phyloP scores from a whole-genome alignment of 2,113 vertebrate species.

The Lophotis ruficrista region DNA sequence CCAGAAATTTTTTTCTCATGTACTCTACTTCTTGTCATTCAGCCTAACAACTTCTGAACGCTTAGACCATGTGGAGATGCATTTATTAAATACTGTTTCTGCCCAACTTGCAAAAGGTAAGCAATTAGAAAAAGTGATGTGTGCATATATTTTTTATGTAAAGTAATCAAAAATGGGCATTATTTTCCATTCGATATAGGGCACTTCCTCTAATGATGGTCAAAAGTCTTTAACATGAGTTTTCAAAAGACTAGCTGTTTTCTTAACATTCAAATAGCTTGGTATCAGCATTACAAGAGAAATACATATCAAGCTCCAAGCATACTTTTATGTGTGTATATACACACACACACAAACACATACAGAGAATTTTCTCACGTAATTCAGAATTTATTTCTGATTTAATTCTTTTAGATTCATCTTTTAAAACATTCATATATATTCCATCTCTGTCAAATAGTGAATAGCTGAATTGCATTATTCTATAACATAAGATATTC shows the following conservation, averaged over 20 bases:
- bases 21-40: constrained; percentile 65
- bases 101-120: neutral
- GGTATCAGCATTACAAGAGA: neutral
- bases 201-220: neutral
- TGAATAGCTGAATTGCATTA: neutral
- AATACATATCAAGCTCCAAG: neutral
- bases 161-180: neutral
- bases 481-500: neutral
- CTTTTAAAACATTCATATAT: neutral
- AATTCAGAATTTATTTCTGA: neutral
- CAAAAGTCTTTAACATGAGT: neutral
- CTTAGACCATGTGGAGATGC: neutral
- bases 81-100: neutral
- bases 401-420: neutral
- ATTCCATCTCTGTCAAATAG: neutral
- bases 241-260: neutral
- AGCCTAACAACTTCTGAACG: constrained; percentile 72
- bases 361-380: neutral
- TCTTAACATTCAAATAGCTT: neutral
- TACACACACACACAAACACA: neutral
- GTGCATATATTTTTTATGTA: neutral
- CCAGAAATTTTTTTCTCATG: constrained; percentile 38
- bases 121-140: neutral
- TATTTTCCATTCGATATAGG: neutral
- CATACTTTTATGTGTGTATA: neutral